Percentiles rank a stretch among this genome's conserved stretches.
phyloP scores from a whole-genome alignment of 2,888 invertebrate genomes.

The Arenicola marina region DNA sequence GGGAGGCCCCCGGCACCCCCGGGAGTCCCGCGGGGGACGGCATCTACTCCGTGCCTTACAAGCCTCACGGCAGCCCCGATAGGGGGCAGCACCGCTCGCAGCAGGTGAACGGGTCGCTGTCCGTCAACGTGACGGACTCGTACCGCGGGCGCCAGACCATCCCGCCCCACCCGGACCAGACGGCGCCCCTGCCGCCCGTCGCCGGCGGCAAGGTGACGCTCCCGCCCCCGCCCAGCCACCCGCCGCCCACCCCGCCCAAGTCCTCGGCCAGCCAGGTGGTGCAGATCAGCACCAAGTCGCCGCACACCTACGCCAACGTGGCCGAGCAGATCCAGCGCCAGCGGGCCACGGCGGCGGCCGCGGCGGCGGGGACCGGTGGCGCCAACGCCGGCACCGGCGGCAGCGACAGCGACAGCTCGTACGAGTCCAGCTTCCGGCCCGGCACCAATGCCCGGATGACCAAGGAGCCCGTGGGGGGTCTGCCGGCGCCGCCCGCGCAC shows the following conservation, averaged over 20 bases:
- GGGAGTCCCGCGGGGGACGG: neutral
- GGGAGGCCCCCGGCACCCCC: too few relatives aligned
- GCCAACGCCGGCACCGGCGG: conserved; percentile 80
- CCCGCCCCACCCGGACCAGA: conserved; percentile 39
- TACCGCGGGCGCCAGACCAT: neutral
- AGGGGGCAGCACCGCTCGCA: neutral
- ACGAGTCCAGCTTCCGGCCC: conserved; percentile 83
- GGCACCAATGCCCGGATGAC: conserved; percentile 73
- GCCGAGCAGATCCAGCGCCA: conserved; percentile 32
- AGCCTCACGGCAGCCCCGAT: neutral
- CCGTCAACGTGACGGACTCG: neutral
- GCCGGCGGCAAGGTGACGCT: conserved; percentile 18
- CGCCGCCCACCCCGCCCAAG: conserved; percentile 31
- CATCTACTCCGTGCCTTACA: conserved; percentile 12
- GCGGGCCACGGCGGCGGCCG: conserved; percentile 13
- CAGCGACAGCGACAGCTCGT: conserved; percentile 34
- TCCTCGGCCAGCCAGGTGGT: conserved; percentile 40
- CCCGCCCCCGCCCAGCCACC: conserved; percentile 41
- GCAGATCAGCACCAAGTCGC: conserved; percentile 33
- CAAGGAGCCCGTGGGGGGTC: neutral
- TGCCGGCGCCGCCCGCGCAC: neutral
- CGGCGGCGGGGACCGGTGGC: conserved; percentile 33
- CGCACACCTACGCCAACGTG: conserved; percentile 54
- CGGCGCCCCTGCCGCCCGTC: conserved; percentile 35
- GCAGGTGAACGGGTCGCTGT: neutral